Base-by-base conservation (phyloP, 2,797 vertebrate species). In the Peromyscus melanophrys region DNA sequence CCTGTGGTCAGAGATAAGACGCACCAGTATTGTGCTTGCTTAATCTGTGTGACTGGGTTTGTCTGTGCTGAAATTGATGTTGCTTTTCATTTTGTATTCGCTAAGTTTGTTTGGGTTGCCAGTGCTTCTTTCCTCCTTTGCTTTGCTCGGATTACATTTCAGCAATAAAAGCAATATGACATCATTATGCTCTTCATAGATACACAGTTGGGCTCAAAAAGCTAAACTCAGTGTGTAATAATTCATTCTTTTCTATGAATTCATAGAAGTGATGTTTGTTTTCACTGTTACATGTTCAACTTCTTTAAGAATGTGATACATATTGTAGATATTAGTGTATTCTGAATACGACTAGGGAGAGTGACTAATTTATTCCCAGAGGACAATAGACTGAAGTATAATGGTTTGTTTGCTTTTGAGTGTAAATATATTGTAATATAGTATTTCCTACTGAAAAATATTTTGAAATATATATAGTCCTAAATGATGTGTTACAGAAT, bases 21-120 rank as follows among this genome's bases (percentile, higher is more conserved):
- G 98, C 99, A 99, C 97, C 98, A 98, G 99, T 99, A 99, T 99
- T 99, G 99, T 99, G 99, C 99, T 99, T 99, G 99, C 99, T 99
- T 99, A 99, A 99, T 99, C 99, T 99, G 99, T 99, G 99, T 99
- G 99, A 99, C 99, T 99, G 99, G 99, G 99, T 99, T 99, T 99
- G 99, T 99, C 99, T 99, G 99, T 99, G 99, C 99, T 99, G 99
- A 99, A 99, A 99, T 99, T 99, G 99, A 99, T 99, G 99, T 99
- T 99, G 99, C 99, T 99, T 99, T 99, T 99, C 99, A 99, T 99
- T 99, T 99, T 99, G 99, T 99, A 99, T 99, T 99, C 99, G 98
- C 99, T 99, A 99, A 99, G 99, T 99, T 99, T 99, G 99, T 99
- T 99, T 99, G 99, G 99, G 99, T 99, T 99, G 98, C 98, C 98